A percentile compares a stretch with the other conserved stretches of the same genome.
Conservation (phyloP, 1,140 invertebrate genomes). For the Cydia fagiglandana region DNA sequence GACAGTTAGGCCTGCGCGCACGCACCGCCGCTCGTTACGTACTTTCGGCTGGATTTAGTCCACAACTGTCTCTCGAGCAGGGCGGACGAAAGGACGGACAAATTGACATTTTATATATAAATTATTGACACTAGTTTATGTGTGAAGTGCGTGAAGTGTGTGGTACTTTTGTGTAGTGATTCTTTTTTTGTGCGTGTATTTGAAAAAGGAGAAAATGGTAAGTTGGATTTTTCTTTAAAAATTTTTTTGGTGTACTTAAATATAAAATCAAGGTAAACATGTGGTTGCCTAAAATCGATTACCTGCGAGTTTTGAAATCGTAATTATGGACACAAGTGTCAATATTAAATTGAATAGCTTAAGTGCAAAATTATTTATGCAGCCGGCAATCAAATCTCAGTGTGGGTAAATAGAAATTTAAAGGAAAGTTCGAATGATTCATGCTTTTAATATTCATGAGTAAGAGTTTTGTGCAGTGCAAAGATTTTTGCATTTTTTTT, state of each 20-base stretch:
- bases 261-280: background rate
- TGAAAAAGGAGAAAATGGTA: conserved; percentile 34
- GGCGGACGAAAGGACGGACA: conserved; percentile 68
- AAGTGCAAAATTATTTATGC: background rate
- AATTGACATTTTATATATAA: conserved; percentile 52
- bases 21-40: conserved; percentile 62
- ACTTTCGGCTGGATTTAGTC: conserved; percentile 67
- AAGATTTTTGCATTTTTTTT: background rate
- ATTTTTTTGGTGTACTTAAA: background rate
- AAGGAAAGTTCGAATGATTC: conserved; percentile 21
- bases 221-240: background rate
- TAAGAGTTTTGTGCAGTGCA: background rate
- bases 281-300: conserved; percentile 1
- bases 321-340: background rate
- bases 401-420: conserved; percentile 26
- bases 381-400: background rate
- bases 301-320: background rate
- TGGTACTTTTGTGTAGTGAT: conserved; percentile 40
- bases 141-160: conserved; percentile 36
- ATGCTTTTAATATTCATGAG: background rate
- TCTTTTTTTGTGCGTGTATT: conserved; percentile 38
- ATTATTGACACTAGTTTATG: conserved; percentile 48
- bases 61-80: conserved; percentile 62
- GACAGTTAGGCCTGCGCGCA: conserved; percentile 64
- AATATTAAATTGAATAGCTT: background rate